Conservation (phyloP, 2,888 invertebrate genomes). For the Mamestra brassicae region DNA sequence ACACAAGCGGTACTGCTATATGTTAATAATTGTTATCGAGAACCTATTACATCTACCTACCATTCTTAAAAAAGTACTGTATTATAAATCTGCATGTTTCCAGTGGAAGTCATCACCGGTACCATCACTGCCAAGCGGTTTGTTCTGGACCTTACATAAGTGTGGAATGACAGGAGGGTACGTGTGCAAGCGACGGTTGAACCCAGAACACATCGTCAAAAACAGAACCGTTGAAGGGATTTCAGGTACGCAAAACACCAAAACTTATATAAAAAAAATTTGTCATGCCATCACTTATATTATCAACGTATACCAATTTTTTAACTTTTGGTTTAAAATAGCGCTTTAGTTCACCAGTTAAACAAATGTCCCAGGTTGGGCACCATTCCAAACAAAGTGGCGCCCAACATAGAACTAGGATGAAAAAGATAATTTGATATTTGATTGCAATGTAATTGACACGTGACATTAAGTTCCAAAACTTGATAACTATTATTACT, state of each 20-base stretch:
- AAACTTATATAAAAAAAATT: too few relatives aligned
- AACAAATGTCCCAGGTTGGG: neutral
- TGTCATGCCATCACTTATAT: neutral
- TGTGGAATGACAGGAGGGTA: conserved; percentile 93
- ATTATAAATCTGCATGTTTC: conserved; percentile 63
- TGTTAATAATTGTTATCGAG: too few relatives aligned
- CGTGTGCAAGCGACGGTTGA: conserved; percentile 91
- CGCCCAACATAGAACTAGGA: neutral
- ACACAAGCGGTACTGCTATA: too few relatives aligned
- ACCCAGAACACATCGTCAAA: conserved; percentile 85
- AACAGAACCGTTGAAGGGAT: conserved; percentile 92
- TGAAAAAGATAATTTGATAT: too few relatives aligned
- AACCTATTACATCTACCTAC: neutral
- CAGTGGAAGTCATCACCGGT: conserved; percentile 93
- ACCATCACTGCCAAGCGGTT: conserved; percentile 92
- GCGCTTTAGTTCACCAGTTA: too few relatives aligned
- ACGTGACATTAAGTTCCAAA: neutral
- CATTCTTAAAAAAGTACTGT: too few relatives aligned
- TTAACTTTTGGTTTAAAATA: too few relatives aligned
- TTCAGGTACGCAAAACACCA: conserved; percentile 74
- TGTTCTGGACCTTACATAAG: conserved; percentile 93
- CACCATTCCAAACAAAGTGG: neutral
- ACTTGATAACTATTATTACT: too few relatives aligned
- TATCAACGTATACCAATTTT: too few relatives aligned
- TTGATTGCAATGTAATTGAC: too few relatives aligned